Evolutionary conservation across 2,113 vertebrate genomes (phyloP), one percentile per base, ranked within the genome.

Genomic region (Rhodinocichla rosea): DNA sequence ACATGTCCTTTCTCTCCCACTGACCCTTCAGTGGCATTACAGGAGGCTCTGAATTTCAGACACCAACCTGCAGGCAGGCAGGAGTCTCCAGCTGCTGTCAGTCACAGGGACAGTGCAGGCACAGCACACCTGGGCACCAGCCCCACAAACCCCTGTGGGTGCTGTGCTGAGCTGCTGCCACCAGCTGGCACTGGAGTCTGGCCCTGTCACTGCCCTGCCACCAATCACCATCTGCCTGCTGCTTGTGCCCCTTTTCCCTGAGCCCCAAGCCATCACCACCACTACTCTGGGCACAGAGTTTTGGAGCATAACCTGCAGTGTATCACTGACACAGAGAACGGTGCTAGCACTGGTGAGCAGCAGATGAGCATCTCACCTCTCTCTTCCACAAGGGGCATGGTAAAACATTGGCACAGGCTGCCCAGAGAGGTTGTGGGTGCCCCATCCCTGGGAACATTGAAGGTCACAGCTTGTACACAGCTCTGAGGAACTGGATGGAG

Each of bases 1-100:
- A 9, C 3, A 3, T 32, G 39, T 21, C 44, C 45, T 21, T 35
- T 69, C 60, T 56, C 49, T 77, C 77, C 16, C 33, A 63, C 7
- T 1, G 0, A 21, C 9, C 24, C 16, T 18, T n/a, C 0, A 53
- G 37, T 0, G 1, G 13, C 0, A 20, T 7, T 30, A 10, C 3
- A 65, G 71, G 59, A 15, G 10, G 13, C 16, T 50, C 67, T 2
- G 0, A 3, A 18, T 28, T 62, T 33, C 82, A 44, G 47, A 81
- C n/a, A 60, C 24, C 47, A 20, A 0, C 2, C 35, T 60, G 86
- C 44, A 92, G 68, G 9, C 76, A 78, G 28, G 6, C n/a, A 47
- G 40, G 53, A 53, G 76, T 13, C 73, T 63, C 82, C 64, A 88
- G 50, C 16, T 56, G 59, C 32, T 26, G 17, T 23, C 76, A 95